Conservation (phyloP, 1,140 invertebrate species). For the Calliopsis andreniformis region DNA sequence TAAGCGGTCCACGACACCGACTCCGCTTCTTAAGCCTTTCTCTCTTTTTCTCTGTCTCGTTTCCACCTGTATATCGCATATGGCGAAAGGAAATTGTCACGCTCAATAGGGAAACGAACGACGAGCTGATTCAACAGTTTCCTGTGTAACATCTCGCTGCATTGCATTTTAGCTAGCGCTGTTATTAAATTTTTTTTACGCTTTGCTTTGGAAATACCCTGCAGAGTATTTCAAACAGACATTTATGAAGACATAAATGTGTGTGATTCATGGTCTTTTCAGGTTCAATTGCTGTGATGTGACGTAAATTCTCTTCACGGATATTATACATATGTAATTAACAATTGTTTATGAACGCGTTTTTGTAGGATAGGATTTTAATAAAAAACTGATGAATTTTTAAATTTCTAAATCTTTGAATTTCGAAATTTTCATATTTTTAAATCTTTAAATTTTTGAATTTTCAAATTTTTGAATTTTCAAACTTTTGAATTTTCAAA, state of each 20-base stretch:
- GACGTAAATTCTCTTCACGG: too few relatives aligned
- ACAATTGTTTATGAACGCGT: too few relatives aligned
- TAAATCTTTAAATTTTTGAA: too few relatives aligned
- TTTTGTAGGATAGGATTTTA: too few relatives aligned
- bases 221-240: background rate
- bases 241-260: background rate
- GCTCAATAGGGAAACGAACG: background rate
- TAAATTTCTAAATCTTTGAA: too few relatives aligned
- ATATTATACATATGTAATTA: too few relatives aligned
- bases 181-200: background rate
- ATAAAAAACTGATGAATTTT: too few relatives aligned
- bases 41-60: background rate
- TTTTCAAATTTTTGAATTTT: too few relatives aligned
- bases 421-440: too few relatives aligned
- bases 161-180: background rate
- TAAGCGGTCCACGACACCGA: constrained; percentile 13
- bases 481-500: too few relatives aligned
- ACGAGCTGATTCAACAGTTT: background rate
- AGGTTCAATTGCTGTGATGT: too few relatives aligned
- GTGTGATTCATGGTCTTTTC: background rate
- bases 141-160: too few relatives aligned
- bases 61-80: constrained; percentile 3
- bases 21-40: constrained; percentile 19
- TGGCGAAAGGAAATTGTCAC: background rate
- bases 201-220: background rate